A percentile compares a stretch with the other conserved stretches of the same genome.
Conservation (phyloP, 2,888 invertebrate genomes). For the Tetragnatha montana region DNA sequence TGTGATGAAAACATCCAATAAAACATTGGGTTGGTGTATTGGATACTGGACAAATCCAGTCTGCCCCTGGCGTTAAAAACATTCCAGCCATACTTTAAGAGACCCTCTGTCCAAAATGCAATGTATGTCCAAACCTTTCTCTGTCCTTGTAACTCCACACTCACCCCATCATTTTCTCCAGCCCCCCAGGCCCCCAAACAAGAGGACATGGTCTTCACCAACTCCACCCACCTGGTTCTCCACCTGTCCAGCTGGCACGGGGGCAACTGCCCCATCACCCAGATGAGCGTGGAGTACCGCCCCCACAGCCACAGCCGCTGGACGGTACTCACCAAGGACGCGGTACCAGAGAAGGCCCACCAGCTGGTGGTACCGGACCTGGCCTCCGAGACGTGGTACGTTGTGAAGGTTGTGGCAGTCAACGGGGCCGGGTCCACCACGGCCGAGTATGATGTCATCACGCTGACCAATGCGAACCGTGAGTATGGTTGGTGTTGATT, state of each 20-base stretch:
- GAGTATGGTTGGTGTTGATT: neutral
- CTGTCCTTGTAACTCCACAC: too few species aligned
- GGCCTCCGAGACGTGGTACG: slow-evolving; percentile 74
- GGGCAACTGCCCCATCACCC: slow-evolving; percentile 77
- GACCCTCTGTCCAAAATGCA: slow-evolving; percentile 44
- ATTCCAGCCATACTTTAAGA: too few species aligned
- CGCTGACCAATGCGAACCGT: slow-evolving; percentile 74
- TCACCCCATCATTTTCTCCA: slow-evolving; percentile 71
- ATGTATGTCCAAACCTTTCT: too few species aligned
- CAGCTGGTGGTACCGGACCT: slow-evolving; percentile 73
- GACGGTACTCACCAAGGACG: slow-evolving; percentile 73
- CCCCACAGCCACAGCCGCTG: slow-evolving; percentile 71
- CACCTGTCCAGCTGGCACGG: slow-evolving; percentile 76
- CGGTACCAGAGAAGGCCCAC: slow-evolving; percentile 73
- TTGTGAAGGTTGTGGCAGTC: slow-evolving; percentile 74
- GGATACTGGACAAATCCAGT: too few species aligned
- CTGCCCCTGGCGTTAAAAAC: too few species aligned
- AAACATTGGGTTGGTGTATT: too few species aligned
- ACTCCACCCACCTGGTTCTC: slow-evolving; percentile 76
- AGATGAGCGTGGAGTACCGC: slow-evolving; percentile 76
- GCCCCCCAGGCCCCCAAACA: slow-evolving; percentile 77
- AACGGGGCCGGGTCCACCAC: slow-evolving; percentile 74
- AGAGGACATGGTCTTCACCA: slow-evolving; percentile 75
- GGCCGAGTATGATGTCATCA: slow-evolving; percentile 74
- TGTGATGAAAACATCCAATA: too few species aligned